phyloP scores from a whole-genome alignment of 2,113 vertebrate species.

The Tetrax tetrax region DNA sequence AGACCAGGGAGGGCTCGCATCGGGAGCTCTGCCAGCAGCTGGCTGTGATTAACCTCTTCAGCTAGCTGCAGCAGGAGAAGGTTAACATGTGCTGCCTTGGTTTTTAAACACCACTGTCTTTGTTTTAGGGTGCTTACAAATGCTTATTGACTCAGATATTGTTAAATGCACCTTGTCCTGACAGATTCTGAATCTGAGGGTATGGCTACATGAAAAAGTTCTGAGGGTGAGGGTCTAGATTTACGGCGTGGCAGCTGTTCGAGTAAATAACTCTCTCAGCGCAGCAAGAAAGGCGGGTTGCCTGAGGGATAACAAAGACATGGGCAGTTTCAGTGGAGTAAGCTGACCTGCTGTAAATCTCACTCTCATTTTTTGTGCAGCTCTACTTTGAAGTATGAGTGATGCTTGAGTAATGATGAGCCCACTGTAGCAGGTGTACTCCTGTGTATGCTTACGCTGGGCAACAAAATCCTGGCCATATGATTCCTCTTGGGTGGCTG shows the following conservation, averaged over 20 bases:
- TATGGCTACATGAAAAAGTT: not conserved
- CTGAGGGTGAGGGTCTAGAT: not conserved
- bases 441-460: not conserved
- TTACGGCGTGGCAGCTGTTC: not conserved
- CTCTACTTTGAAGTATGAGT: not conserved
- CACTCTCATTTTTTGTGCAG: not conserved
- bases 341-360: slow-evolving; percentile 24
- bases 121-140: not conserved
- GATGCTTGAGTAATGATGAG: not conserved
- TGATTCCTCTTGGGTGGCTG: not conserved
- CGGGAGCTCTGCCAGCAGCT: not conserved
- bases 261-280: accelerated
- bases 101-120: not conserved
- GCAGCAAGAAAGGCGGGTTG: not conserved
- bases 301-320: not conserved
- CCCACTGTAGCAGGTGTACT: not conserved
- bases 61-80: not conserved
- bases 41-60: not conserved
- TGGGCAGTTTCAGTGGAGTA: not conserved
- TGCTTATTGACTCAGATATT: not conserved
- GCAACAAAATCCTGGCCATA: not conserved
- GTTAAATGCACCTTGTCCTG: not conserved
- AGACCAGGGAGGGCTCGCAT: accelerated
- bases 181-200: not conserved
- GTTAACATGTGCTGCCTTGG: not conserved